Evolutionary conservation across 2,113 vertebrate species (phyloP), one percentile per base, ranked within the genome.

Genomic region (Phoxinus phoxinus): DNA sequence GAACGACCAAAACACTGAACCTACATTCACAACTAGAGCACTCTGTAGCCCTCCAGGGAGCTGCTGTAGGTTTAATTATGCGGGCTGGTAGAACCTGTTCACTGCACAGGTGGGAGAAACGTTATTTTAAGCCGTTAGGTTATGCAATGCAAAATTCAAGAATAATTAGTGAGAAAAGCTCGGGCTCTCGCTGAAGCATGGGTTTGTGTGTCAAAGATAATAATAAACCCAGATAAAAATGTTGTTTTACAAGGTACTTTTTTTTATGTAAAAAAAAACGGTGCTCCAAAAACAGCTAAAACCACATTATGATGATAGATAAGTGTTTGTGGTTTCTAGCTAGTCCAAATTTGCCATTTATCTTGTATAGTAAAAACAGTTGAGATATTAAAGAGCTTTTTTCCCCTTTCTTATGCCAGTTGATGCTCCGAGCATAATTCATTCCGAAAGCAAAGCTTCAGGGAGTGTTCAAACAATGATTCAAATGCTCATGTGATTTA

Each of bases 21-120:
- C 91, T 88, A 86, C 86, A 88, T 61, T 89, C 89, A 92, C 86
- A 92, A 87, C 90, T 87, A 86, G 79, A 87, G 87, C 77, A 69
- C 75, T 71, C 27, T 56, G 27, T 44, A 30, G 35, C 4, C 61
- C 86, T 87, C 83, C 92, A 90, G 91, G 37, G 78, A 81, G n/a
- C 78, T 81, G 37, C 35, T 65, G 78, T 17, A 46, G 37, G 37
- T 63, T 81, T 81, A 81, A 81, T 81, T 63, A 81, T 63, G 37
- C 15, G 19, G 37, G 58, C 37, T 46, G 77, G 56, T 61, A 81
- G 17, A 81, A 44, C 58, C 59, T 81, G 78, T 27, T 80, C 77
- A 11, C 37, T 46, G 78, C 25, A 81, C 78, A 78, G 51, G 75
- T 58, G 75, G 48, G 51, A 78, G 10, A 78, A 35, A 13, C 19